Conservation (phyloP, 2,797 vertebrate species). For the Loriculus beryllinus region DNA sequence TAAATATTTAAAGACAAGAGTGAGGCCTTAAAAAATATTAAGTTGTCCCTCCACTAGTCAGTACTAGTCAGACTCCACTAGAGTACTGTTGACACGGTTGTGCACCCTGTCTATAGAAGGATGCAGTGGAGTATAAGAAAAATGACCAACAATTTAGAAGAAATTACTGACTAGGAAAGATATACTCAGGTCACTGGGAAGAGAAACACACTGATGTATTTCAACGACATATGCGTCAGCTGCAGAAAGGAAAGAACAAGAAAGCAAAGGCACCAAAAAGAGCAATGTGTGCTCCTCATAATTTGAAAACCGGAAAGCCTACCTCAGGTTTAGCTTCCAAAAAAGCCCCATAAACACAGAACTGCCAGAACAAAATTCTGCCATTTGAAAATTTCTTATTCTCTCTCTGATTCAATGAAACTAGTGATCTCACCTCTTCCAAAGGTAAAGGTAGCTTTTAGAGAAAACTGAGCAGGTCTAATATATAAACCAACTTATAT, state of each 20-base stretch:
- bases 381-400: not conserved
- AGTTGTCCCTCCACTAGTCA: not conserved
- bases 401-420: not conserved
- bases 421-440: not conserved
- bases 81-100: not conserved
- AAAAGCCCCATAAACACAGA: not conserved
- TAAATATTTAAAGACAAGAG: not conserved
- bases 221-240: not conserved
- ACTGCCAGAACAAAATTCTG: not conserved
- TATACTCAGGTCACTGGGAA: not conserved
- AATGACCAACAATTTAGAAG: not conserved
- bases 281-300: accelerated
- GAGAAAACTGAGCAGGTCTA: not conserved
- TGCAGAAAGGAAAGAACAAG: not conserved
- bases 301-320: not conserved
- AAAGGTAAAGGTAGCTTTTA: not conserved
- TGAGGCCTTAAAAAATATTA: not conserved
- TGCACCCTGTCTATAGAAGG: not conserved
- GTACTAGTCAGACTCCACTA: not conserved
- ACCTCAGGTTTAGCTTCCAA: not conserved
- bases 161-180: not conserved
- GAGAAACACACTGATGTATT: not conserved
- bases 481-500: not conserved
- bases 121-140: not conserved
- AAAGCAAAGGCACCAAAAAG: not conserved